Evolutionary conservation across 2,113 vertebrate species (phyloP).

Genomic region (Pteruthius melanotis): DNA sequence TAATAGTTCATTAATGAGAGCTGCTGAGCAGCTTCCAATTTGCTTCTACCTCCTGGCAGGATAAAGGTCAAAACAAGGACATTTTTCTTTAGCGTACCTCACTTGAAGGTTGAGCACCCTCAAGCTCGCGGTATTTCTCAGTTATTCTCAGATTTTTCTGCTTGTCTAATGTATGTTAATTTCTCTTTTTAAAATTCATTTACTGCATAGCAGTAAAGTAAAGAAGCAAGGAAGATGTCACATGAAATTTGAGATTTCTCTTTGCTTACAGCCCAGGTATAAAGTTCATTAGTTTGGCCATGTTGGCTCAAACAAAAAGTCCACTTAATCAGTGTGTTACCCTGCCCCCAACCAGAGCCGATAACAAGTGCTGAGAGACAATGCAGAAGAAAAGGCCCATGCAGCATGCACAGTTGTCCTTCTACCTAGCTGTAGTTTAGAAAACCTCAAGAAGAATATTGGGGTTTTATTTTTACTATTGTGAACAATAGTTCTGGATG

Average conservation of each 20-base stretch:
- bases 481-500: not conserved
- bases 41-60: not conserved
- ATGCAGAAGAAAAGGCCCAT: not conserved
- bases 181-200: not conserved
- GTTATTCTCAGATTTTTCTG: not conserved
- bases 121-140: not conserved
- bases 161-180: not conserved
- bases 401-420: not conserved
- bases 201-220: not conserved
- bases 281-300: not conserved
- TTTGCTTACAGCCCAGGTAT: not conserved
- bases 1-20: conserved; percentile 25
- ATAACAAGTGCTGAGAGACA: not conserved
- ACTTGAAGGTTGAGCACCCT: not conserved
- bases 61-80: not conserved
- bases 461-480: not conserved
- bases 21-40: conserved; percentile 3
- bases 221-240: not conserved
- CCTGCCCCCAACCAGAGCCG: not conserved
- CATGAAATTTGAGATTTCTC: not conserved
- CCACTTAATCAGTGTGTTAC: not conserved
- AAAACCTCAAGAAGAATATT: not conserved
- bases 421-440: not conserved
- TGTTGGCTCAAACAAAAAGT: not conserved
- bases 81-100: not conserved